A percentile compares a stretch with the other conserved stretches of the same genome.
phyloP scores from a whole-genome alignment of 2,113 vertebrate genomes.

The Ochotona curzoniae region DNA sequence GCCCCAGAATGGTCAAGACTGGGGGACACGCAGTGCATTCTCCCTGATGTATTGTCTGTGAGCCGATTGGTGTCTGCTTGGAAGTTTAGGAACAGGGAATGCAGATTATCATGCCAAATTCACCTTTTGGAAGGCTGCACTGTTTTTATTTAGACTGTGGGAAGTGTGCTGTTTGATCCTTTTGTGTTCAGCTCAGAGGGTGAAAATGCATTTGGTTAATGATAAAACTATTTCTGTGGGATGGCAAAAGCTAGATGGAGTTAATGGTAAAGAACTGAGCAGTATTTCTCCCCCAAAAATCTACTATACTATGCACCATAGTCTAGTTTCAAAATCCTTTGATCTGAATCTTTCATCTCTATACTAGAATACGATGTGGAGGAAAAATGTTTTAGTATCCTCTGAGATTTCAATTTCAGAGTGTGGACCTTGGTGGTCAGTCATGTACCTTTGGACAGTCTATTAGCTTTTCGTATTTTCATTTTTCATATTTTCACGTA shows the following conservation, averaged over 20 bases:
- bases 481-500: neutral
- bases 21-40: slow-evolving; percentile 65
- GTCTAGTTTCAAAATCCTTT: slow-evolving; percentile 28
- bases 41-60: slow-evolving; percentile 53
- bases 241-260: slow-evolving; percentile 63
- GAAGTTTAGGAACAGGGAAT: slow-evolving; percentile 73
- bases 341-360: slow-evolving; percentile 31
- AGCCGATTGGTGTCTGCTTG: slow-evolving; percentile 24
- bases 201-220: slow-evolving; percentile 60
- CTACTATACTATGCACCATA: neutral
- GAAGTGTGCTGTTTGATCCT: slow-evolving; percentile 65
- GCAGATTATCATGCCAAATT: slow-evolving; percentile 49
- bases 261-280: slow-evolving; percentile 66
- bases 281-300: neutral
- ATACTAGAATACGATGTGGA: slow-evolving; percentile 15
- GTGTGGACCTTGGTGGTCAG: slow-evolving; percentile 50
- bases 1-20: slow-evolving; percentile 67
- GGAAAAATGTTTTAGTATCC: slow-evolving; percentile 58
- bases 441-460: slow-evolving; percentile 67
- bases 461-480: neutral
- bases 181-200: slow-evolving; percentile 65
- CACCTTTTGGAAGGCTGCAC: slow-evolving; percentile 69
- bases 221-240: slow-evolving; percentile 60
- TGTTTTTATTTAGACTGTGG: slow-evolving; percentile 70
- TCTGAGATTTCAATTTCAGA: slow-evolving; percentile 71